phyloP scores from a whole-genome alignment of 2,113 vertebrate species.

The Heteronetta atricapilla region DNA sequence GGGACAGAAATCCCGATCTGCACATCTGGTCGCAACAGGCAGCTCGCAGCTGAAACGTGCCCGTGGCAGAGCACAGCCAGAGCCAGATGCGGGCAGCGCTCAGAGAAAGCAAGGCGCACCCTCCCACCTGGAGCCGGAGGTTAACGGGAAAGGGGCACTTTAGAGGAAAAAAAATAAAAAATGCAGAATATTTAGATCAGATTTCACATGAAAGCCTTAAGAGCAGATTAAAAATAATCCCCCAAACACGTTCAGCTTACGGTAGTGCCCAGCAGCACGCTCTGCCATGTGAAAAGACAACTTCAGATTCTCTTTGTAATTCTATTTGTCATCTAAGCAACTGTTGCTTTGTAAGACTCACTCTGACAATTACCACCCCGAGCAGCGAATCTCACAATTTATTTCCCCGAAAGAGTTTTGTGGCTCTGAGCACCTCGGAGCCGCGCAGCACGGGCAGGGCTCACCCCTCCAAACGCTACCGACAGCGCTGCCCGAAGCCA shows the following conservation, averaged over 20 bases:
- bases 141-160: background rate
- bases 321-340: background rate
- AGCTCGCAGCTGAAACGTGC: background rate
- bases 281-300: background rate
- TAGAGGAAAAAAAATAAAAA: fast-evolving
- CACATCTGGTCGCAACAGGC: background rate
- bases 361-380: background rate
- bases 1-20: background rate
- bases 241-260: background rate
- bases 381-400: background rate
- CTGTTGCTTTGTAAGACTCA: background rate
- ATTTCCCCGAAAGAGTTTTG: background rate
- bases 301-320: background rate
- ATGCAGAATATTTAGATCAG: background rate
- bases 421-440: background rate
- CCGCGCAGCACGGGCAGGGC: background rate
- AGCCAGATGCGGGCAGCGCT: fast-evolving
- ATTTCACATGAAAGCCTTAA: background rate
- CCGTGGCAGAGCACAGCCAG: no score
- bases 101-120: fast-evolving
- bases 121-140: fast-evolving
- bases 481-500: background rate
- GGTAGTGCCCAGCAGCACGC: background rate
- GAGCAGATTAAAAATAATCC: background rate
- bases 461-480: background rate